These are phyloP conservation scores for Threskiornis aethiopicus DNA, from an alignment of 2,797 vertebrate species.

Conservation along the genomic window DNA sequence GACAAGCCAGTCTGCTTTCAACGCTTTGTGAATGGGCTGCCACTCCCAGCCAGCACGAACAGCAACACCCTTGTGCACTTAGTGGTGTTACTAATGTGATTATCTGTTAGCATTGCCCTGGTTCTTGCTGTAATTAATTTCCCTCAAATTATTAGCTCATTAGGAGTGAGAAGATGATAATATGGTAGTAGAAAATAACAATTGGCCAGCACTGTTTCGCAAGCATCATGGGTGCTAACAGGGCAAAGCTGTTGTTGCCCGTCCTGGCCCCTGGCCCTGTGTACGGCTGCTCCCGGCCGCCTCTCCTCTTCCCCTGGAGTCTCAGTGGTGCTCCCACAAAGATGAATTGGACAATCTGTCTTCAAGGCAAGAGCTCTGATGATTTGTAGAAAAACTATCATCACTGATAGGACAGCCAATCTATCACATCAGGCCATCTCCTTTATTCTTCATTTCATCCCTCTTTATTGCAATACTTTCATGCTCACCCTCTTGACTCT, in stretches of 20 bases:
- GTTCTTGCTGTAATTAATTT: not conserved
- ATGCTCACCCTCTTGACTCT: not conserved
- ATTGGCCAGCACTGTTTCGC: fast-evolving
- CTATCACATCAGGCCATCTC: not conserved
- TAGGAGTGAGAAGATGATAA: not conserved
- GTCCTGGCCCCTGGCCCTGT: not conserved
- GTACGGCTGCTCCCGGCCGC: not conserved
- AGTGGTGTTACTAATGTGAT: not conserved
- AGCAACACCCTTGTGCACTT: fast-evolving
- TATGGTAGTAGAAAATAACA: fast-evolving
- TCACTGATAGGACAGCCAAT: not conserved
- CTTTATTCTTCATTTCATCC: not conserved
- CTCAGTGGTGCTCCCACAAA: not conserved
- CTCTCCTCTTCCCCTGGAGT: too few relatives aligned
- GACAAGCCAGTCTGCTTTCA: not conserved
- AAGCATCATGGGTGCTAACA: too few relatives aligned
- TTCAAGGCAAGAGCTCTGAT: not conserved
- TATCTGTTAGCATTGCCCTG: not conserved
- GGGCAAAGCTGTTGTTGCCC: not conserved
- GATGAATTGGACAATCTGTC: not conserved
- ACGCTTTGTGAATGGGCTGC: not conserved
- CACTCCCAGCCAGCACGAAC: fast-evolving
- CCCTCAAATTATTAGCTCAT: not conserved
- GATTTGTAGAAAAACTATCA: not conserved
- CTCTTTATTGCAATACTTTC: not conserved